Evolutionary conservation across 2,797 vertebrate genomes (phyloP).

Genomic region (Sebastes aleutianus): DNA sequence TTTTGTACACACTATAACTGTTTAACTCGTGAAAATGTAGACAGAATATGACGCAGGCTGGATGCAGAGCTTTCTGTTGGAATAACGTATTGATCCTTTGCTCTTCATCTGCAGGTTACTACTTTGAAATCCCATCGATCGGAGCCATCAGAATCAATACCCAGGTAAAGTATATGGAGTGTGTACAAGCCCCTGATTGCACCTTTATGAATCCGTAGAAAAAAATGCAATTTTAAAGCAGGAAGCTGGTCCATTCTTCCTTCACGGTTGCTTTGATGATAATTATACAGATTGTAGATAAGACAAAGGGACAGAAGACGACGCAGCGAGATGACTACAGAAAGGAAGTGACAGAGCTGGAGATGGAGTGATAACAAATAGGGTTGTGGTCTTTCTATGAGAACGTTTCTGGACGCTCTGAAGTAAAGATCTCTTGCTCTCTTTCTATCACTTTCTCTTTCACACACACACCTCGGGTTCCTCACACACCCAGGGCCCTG

Average conservation of each 20-base stretch:
- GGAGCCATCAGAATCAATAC: constrained; percentile 99
- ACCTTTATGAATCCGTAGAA: neutral
- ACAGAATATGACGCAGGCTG: neutral
- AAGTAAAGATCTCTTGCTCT: constrained; percentile 26
- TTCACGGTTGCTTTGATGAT: constrained; percentile 47
- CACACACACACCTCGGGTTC: neutral
- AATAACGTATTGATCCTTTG: constrained; percentile 34
- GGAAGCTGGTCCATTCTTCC: constrained; percentile 14
- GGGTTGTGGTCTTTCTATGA: neutral
- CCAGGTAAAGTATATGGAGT: constrained; percentile 83
- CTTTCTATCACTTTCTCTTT: neutral
- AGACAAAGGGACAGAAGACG: neutral
- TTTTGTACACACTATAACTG: neutral
- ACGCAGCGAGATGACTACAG: constrained; percentile 9
- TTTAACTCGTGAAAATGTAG: constrained; percentile 16
- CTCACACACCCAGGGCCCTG: neutral
- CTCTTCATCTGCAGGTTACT: constrained; percentile 88
- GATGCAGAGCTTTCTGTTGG: neutral
- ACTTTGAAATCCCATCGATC: constrained; percentile 98
- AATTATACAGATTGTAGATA: constrained; percentile 36
- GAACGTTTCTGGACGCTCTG: constrained; percentile 23
- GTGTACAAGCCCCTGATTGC: neutral
- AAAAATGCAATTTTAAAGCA: neutral
- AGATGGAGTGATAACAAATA: constrained; percentile 36
- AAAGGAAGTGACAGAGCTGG: constrained; percentile 19